These are phyloP conservation scores for Orestias chungarensis DNA, from an alignment of 2,797 vertebrate genomes.

Conservation along the genomic window DNA sequence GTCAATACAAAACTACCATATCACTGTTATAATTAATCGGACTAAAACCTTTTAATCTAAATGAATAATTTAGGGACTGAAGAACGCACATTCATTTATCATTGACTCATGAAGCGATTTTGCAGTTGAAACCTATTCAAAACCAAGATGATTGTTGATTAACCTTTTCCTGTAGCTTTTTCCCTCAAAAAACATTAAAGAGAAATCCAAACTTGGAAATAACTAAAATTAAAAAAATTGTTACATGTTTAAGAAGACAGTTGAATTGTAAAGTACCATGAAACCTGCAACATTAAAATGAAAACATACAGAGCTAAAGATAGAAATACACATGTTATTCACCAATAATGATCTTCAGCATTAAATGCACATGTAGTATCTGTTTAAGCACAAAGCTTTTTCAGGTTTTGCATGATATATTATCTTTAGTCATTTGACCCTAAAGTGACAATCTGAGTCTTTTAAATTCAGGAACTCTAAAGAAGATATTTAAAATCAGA, in stretches of 20 bases:
- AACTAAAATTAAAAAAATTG: too few relatives aligned
- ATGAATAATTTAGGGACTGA: too few relatives aligned
- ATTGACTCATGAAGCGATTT: too few relatives aligned
- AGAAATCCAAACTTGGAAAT: not conserved
- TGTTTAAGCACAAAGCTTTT: slow-evolving; percentile 53
- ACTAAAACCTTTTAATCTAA: too few relatives aligned
- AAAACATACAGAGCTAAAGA: slow-evolving; percentile 3
- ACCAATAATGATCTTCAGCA: slow-evolving; percentile 31
- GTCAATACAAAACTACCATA: too few relatives aligned
- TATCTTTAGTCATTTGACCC: slow-evolving; percentile 58
- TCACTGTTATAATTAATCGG: too few relatives aligned
- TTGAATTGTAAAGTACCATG: slow-evolving; percentile 33
- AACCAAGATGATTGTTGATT: not conserved
- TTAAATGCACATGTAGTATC: slow-evolving; percentile 62
- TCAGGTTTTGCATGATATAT: slow-evolving; percentile 56
- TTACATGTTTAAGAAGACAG: slow-evolving; percentile 26
- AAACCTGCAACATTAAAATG: slow-evolving; percentile 24
- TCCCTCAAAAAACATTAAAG: not conserved
- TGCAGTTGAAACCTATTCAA: too few relatives aligned
- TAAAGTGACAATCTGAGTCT: slow-evolving; percentile 39
- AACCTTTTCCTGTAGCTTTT: not conserved
- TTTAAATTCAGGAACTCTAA: slow-evolving; percentile 43
- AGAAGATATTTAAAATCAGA: slow-evolving; percentile 46
- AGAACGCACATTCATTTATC: too few relatives aligned
- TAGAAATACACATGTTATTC: slow-evolving; percentile 19